Conservation (phyloP, 2,888 invertebrate genomes). For the Ganaspis brasiliensis region DNA sequence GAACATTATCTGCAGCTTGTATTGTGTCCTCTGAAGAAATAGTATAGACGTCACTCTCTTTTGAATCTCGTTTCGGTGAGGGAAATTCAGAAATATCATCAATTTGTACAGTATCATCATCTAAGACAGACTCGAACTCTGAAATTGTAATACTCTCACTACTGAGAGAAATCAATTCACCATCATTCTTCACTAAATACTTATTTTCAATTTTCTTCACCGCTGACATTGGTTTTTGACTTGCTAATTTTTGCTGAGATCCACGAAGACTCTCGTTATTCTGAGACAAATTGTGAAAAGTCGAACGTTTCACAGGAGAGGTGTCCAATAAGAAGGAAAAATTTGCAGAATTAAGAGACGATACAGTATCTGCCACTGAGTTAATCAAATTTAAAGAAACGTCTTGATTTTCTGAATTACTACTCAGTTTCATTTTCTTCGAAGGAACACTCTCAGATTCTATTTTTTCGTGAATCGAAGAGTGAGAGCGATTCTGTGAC, state of each 20-base stretch:
- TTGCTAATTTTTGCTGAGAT: neutral
- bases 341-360: conserved; percentile 13
- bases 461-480: neutral
- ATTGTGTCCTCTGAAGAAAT: conserved; percentile 12
- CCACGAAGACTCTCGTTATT: neutral
- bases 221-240: neutral
- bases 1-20: neutral
- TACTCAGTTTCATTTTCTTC: conserved; percentile 10
- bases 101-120: neutral
- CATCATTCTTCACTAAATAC: neutral
- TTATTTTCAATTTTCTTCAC: no score
- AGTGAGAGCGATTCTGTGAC: neutral
- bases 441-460: neutral
- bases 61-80: neutral
- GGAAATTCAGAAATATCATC: neutral
- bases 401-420: neutral
- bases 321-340: neutral
- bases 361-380: neutral
- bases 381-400: neutral
- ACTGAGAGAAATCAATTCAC: neutral
- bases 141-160: neutral
- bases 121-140: neutral
- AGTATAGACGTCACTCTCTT: neutral
- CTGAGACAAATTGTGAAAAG: no score
- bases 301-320: no score